Conservation (phyloP, 2,888 invertebrate genomes). For the Drosophila dives region DNA sequence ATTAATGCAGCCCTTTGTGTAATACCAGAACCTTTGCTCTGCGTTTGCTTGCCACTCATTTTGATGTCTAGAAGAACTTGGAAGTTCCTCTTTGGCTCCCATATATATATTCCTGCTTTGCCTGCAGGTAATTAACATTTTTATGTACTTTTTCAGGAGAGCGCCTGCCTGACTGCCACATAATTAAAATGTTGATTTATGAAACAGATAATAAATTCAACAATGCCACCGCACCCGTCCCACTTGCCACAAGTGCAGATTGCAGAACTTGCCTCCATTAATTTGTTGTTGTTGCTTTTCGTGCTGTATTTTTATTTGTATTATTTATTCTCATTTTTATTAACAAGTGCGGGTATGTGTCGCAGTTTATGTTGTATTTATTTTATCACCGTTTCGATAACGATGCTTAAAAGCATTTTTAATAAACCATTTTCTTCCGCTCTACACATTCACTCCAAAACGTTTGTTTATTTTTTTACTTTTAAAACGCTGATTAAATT, state of each 20-base stretch:
- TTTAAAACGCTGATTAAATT: constrained; percentile 29
- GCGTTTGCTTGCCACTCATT: constrained; percentile 44
- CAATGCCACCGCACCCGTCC: constrained; percentile 33
- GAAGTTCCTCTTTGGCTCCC: constrained; percentile 1
- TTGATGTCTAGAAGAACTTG: constrained; percentile 31
- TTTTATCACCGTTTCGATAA: constrained; percentile 52
- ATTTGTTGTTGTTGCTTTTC: constrained; percentile 1
- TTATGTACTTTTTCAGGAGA: constrained; percentile 64
- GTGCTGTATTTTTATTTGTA: constrained; percentile 12
- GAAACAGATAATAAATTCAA: constrained; percentile 65
- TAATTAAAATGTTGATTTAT: constrained; percentile 75
- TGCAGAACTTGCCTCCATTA: constrained; percentile 16
- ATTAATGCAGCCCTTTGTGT: constrained; percentile 47
- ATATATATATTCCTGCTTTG: background rate
- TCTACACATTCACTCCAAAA: background rate
- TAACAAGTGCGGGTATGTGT: constrained; percentile 24
- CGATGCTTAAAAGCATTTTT: constrained; percentile 54
- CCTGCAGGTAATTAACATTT: constrained; percentile 74
- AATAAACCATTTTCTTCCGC: constrained; percentile 54
- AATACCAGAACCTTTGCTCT: constrained; percentile 9
- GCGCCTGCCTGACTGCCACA: constrained; percentile 50
- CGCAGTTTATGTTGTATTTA: constrained; percentile 43
- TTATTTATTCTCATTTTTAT: constrained; percentile 36
- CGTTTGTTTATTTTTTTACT: background rate
- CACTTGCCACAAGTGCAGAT: constrained; percentile 8